phyloP scores from a whole-genome alignment of 1,140 invertebrate genomes.

The Drosophila subobscura region DNA sequence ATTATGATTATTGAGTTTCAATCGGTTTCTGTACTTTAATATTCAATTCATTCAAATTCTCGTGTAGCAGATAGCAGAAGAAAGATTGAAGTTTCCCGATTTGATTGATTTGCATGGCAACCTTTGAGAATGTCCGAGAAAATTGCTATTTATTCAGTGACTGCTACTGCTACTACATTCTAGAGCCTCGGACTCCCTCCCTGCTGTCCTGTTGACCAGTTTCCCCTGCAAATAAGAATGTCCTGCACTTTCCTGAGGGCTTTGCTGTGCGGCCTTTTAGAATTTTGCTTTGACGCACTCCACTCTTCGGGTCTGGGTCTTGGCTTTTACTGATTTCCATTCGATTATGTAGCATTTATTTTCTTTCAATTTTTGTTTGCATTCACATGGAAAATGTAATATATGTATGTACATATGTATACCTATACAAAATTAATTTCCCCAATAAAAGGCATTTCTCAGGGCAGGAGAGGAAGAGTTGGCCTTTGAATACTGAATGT shows the following conservation, averaged over 20 bases:
- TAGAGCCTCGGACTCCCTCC: neutral
- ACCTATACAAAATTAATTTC: conserved; percentile 72
- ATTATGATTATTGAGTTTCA: too few species aligned
- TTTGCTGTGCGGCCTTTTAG: neutral
- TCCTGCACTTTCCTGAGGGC: too few species aligned
- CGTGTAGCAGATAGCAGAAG: too few species aligned
- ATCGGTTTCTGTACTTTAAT: too few species aligned
- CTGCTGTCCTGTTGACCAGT: neutral
- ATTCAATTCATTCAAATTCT: too few species aligned
- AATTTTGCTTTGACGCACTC: conserved; percentile 11
- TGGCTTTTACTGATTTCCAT: conserved; percentile 12
- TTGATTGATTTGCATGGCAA: too few species aligned
- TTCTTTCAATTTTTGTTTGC: conserved; percentile 15
- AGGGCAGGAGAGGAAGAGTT: neutral
- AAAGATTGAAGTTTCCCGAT: neutral
- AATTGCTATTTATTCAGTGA: conserved; percentile 16
- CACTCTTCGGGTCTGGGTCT: neutral
- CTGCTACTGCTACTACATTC: neutral
- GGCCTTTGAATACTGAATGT: conserved; percentile 40
- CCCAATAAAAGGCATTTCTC: conserved; percentile 62
- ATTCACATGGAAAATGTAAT: conserved; percentile 68
- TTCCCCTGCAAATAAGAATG: too few species aligned
- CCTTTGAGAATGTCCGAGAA: neutral
- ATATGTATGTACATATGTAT: neutral
- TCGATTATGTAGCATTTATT: conserved; percentile 36